Evolutionary conservation across 2,888 invertebrate genomes (phyloP).

Genomic region (Hipparchia semele): DNA sequence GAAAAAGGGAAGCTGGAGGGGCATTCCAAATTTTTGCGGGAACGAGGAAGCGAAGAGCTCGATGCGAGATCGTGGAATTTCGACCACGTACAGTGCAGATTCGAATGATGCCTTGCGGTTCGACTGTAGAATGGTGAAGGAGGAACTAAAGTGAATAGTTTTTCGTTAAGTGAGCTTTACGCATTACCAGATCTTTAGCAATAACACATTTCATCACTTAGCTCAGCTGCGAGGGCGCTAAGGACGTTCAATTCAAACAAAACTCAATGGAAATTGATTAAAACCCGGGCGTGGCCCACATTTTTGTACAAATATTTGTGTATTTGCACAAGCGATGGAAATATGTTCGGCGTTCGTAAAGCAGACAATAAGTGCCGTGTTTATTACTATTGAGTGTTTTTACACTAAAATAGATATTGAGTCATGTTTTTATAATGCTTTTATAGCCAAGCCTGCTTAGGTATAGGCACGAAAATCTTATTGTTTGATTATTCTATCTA

Average conservation of each 20-base stretch:
- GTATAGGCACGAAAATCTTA: too few relatives aligned
- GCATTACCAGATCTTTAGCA: neutral
- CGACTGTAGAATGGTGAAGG: too few relatives aligned
- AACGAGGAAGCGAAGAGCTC: too few relatives aligned
- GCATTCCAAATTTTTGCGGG: too few relatives aligned
- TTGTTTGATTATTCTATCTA: too few relatives aligned
- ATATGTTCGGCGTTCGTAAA: constrained; percentile 3
- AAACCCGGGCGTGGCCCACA: constrained; percentile 23
- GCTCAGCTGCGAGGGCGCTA: constrained; percentile 3
- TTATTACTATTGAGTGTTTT: neutral
- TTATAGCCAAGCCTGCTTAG: neutral
- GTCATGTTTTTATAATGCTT: neutral
- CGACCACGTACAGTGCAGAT: too few relatives aligned
- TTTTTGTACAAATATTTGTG: constrained; percentile 12
- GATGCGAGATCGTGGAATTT: too few relatives aligned
- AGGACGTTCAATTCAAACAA: constrained; percentile 33
- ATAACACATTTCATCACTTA: constrained; percentile 8
- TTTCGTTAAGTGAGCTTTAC: too few relatives aligned
- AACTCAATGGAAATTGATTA: constrained; percentile 36
- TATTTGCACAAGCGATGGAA: constrained; percentile 2
- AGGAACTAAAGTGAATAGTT: too few relatives aligned
- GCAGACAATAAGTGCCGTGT: neutral
- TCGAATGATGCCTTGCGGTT: too few relatives aligned
- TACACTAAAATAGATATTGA: neutral
- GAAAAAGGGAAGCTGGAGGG: too few relatives aligned